Percentiles rank a stretch among this genome's conserved stretches.
These are phyloP conservation scores for Griposia aprilina DNA, from an alignment of 2,888 invertebrate genomes.

Conservation along the genomic window DNA sequence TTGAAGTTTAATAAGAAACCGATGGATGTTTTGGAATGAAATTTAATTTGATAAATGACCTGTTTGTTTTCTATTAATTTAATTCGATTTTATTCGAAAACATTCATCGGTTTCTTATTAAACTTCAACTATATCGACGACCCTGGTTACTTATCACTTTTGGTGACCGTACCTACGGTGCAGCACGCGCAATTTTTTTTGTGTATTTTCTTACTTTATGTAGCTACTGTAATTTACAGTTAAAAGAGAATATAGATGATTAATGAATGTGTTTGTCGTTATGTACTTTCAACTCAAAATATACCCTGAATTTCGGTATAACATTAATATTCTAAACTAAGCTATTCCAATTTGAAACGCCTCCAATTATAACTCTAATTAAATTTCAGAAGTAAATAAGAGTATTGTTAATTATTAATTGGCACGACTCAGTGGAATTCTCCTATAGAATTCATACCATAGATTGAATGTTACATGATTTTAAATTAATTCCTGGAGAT, in stretches of 20 bases:
- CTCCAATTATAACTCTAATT: slow-evolving; percentile 53
- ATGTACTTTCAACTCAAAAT: neutral
- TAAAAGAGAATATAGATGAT: neutral
- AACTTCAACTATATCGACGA: too few relatives aligned
- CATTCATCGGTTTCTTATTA: too few relatives aligned
- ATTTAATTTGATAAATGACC: too few relatives aligned
- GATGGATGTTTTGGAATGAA: too few relatives aligned
- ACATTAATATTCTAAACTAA: slow-evolving; percentile 16
- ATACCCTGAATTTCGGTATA: neutral
- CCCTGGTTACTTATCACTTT: too few relatives aligned
- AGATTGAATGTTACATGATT: slow-evolving; percentile 52
- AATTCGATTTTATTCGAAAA: too few relatives aligned
- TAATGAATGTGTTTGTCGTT: neutral
- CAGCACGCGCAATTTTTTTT: neutral
- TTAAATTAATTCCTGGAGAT: slow-evolving; percentile 58
- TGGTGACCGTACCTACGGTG: too few relatives aligned
- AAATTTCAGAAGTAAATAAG: slow-evolving; percentile 50
- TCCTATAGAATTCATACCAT: slow-evolving; percentile 36
- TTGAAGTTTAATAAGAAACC: too few relatives aligned
- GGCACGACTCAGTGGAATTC: slow-evolving; percentile 43
- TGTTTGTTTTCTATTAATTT: too few relatives aligned
- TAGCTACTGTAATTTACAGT: neutral
- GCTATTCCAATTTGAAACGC: slow-evolving; percentile 20
- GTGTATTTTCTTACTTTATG: neutral
- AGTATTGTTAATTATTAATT: slow-evolving; percentile 58